Conservation (phyloP, 2,888 invertebrate genomes). For the Dorcus parallelipipedus region DNA sequence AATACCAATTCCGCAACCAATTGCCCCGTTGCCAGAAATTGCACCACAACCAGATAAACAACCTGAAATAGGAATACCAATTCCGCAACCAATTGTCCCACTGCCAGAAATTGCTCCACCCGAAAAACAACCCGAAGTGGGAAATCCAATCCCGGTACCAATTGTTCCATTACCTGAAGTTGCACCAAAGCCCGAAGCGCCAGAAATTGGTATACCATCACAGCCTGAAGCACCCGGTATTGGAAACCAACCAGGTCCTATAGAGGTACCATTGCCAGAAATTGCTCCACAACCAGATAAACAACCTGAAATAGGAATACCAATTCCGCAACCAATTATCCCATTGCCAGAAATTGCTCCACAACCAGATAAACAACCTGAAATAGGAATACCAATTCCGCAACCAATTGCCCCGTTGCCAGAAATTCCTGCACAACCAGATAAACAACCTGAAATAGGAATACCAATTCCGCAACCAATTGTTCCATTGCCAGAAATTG, state of each 20-base stretch:
- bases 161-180: not conserved
- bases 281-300: not conserved
- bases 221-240: not conserved
- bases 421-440: not conserved
- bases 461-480: not conserved
- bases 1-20: not conserved
- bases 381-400: no score
- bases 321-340: not conserved
- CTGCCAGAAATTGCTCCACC: not conserved
- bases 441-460: no score
- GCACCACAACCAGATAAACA: not conserved
- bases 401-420: not conserved
- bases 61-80: not conserved
- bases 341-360: no score
- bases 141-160: not conserved
- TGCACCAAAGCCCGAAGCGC: not conserved
- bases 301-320: not conserved
- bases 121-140: no score
- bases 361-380: no score
- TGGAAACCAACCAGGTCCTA: not conserved
- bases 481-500: not conserved
- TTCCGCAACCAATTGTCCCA: not conserved
- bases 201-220: constrained; percentile 1
- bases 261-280: no score
- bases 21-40: not conserved